Evolutionary conservation across 2,113 vertebrate genomes (phyloP).

Genomic region (Formicarius rufipectus): DNA sequence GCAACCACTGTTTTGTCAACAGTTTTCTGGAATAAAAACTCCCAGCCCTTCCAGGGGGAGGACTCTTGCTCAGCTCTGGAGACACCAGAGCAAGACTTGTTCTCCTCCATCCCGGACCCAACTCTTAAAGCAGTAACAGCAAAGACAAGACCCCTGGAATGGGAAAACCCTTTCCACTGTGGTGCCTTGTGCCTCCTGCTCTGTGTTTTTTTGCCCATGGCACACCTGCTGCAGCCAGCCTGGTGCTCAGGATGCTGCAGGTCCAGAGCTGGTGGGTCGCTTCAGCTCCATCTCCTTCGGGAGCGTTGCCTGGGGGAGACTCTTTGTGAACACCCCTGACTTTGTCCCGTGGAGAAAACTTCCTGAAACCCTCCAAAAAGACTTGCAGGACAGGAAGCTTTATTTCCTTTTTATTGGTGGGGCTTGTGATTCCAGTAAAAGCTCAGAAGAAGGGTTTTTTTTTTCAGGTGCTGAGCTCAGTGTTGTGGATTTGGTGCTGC

Average conservation of each 20-base stretch:
- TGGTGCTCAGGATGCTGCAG: neutral
- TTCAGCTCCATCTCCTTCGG: neutral
- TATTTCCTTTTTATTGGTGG: neutral
- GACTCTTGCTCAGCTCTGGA: neutral
- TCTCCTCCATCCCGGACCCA: neutral
- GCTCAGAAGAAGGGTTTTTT: neutral
- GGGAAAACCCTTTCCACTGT: rapidly evolving
- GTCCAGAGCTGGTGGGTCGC: neutral
- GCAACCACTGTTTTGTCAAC: neutral
- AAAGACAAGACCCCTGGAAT: neutral
- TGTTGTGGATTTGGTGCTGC: neutral
- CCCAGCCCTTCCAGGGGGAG: neutral
- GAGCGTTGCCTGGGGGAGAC: neutral
- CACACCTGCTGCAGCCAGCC: too few species aligned
- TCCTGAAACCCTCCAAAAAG: neutral
- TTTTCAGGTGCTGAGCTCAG: neutral
- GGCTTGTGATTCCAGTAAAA: neutral
- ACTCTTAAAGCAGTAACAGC: neutral
- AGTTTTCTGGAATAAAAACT: neutral
- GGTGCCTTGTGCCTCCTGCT: neutral
- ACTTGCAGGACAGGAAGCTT: neutral
- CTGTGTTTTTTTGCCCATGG: rapidly evolving
- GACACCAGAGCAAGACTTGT: neutral
- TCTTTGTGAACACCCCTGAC: neutral
- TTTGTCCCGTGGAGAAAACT: neutral